These are phyloP conservation scores for Papilio elwesi DNA, from an alignment of 2,888 invertebrate genomes.

Conservation along the genomic window DNA sequence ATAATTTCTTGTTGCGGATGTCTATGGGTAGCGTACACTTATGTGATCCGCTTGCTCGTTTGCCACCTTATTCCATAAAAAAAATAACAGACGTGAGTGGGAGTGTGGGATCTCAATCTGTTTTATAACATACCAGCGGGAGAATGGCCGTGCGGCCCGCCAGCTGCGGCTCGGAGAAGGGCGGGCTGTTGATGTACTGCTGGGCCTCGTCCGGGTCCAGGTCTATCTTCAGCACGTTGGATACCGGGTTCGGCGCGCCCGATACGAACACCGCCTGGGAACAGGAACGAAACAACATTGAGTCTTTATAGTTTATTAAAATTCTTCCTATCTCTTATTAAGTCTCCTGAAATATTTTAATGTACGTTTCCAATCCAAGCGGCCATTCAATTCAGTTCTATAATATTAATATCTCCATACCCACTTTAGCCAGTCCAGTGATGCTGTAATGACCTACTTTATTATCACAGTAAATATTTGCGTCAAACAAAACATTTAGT, in stretches of 20 bases:
- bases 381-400: too few species aligned
- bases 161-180: constrained; percentile 69
- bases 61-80: too few species aligned
- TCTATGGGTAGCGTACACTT: too few species aligned
- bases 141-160: constrained; percentile 64
- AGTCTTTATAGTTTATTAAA: too few species aligned
- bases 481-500: constrained; percentile 1
- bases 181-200: constrained; percentile 69
- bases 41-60: too few species aligned
- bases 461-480: not conserved
- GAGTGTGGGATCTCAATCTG: not conserved
- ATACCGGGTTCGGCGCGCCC: constrained; percentile 59
- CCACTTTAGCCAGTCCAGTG: too few species aligned
- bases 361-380: too few species aligned
- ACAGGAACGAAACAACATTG: not conserved
- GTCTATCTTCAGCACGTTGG: constrained; percentile 69
- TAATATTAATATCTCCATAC: too few species aligned
- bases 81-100: too few species aligned
- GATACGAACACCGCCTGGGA: constrained; percentile 61
- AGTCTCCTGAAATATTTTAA: too few species aligned
- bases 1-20: too few species aligned
- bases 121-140: constrained; percentile 65
- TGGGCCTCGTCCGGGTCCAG: constrained; percentile 77
- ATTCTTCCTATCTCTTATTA: too few species aligned
- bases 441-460: not conserved